A percentile compares a stretch with the other conserved stretches of the same genome.
Evolutionary conservation across 2,888 invertebrate species (phyloP).

Genomic region (Lottia gigantea): DNA sequence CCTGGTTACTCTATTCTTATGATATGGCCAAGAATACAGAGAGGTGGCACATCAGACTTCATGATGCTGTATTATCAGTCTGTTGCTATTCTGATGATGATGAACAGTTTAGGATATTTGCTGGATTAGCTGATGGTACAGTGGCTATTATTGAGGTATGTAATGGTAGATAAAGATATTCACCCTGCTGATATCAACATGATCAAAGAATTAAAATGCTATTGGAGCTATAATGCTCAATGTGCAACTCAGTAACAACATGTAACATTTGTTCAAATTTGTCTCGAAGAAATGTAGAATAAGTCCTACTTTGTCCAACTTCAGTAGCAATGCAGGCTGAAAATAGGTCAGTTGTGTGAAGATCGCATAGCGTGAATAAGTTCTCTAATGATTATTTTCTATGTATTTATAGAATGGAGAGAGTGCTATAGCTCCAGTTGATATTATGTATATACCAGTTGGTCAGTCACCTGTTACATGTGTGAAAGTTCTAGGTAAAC

Average conservation of each 20-base stretch:
- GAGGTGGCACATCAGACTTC: constrained; percentile 69
- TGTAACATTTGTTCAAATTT: no score
- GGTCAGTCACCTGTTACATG: constrained; percentile 70
- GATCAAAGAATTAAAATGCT: no score
- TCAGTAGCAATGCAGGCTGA: no score
- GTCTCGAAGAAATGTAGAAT: no score
- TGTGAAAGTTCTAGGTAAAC: constrained; percentile 64
- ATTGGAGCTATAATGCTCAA: no score
- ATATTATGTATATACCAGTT: constrained; percentile 70
- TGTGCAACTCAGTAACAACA: no score
- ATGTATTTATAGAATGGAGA: constrained; percentile 18
- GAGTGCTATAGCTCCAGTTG: constrained; percentile 37
- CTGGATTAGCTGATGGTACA: constrained; percentile 71
- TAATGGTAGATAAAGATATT: background rate
- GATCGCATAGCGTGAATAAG: no score
- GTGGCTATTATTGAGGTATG: constrained; percentile 70
- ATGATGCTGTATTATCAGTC: constrained; percentile 69
- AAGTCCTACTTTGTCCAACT: no score
- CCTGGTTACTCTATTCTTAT: constrained; percentile 68
- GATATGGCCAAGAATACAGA: constrained; percentile 55
- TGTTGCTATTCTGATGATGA: constrained; percentile 62
- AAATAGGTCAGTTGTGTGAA: no score
- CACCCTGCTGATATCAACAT: no score
- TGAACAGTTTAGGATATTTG: constrained; percentile 65
- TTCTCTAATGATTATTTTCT: background rate